Evolutionary conservation across 2,113 vertebrate species (phyloP), one percentile per base, ranked within the genome.

Genomic region (Muscicapa adusta): DNA sequence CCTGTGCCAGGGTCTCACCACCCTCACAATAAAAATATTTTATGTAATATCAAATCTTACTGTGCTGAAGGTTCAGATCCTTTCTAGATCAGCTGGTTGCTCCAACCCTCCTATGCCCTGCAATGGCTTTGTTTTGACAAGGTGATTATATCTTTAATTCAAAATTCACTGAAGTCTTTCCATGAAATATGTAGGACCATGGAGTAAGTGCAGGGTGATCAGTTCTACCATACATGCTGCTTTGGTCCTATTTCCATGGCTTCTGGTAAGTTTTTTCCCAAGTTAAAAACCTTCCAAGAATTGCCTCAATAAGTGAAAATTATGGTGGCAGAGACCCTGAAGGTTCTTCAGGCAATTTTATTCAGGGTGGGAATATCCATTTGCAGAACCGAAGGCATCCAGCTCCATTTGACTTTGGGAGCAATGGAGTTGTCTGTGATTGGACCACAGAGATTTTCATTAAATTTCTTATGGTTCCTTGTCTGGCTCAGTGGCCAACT

Each of bases 391-490:
- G 25, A 72, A 63, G 65, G 45, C 77, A 77, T 60, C 66, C 60
- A 68, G 75, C 75, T 85, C 72, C 40, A 26, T 91, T 96, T 96
- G 90, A 93, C 84, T 96, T 97, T 92, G 92, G 80, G 80, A 93
- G 89, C 85, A 57, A 12, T 18, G 77, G 56, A 71, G 18, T 36
- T 88, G 19, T 43, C 65, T 91, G 81, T 42, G 88, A 95, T 76
- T 84, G 86, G 71, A 36, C 96, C 6, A 0, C 56, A 60, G 96
- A 95, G 95, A 92, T 91, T 86, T 91, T 58, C 78, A 74, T 78
- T 92, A 71, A 45, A 87, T 86, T 77, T 91, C 90, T 92, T 86
- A 71, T 4, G 19, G 54, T 42, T 89, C 85, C 57, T 68, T 22
- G 5, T 9, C 81, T 85, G 94, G 66, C 75, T 95, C 3, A 0